Evolutionary conservation across 92 coral and sea anemone species (phyloP), one percentile per base, ranked within the genome.

Genomic region (Siderastrea siderea): DNA sequence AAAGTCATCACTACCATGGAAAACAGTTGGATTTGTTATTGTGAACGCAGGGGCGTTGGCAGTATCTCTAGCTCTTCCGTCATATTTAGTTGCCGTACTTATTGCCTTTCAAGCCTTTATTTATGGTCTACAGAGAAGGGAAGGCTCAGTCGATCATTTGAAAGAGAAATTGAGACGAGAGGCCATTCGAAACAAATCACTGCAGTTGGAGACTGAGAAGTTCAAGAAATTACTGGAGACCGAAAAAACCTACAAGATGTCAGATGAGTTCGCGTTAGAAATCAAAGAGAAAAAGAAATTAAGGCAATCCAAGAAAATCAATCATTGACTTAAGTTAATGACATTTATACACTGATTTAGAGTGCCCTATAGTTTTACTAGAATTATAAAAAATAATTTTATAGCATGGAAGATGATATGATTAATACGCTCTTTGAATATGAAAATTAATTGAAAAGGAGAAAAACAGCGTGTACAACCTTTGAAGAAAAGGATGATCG

Each of bases 201-300:
- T 94, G 71, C 90, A 94, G 71, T 75, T 85, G 50, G 94, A 95
- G 43, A 84, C 68, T 44, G 95, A 87, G 54, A 95, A 95, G 78
- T 89, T 95, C 17, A 95, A 91, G 89, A 89, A 88, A 78, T 89
- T 95, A 43, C 86, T 93, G 38, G 87, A 81, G 72, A 90, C 98
- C 13, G 98, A 93, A 70, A 94, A 90, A 63, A 89, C 90, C 58
- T 88, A 91, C 59, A 94, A 94, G 80, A 91, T 86, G 74, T 88
- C 98, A 1, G 98, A 95, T 68, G 98, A 94, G 74, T 85, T 83
- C 38, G 98, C 94, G 15, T 79, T 80, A n/a, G 95, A 83, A 47
- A 88, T 95, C 11, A 88, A 94, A 62, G 88, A 91, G 69, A 74
- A 68, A 52, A 63, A 64, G 74, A 84, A 51, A 15, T 15, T 71